Base-by-base conservation (phyloP, 1,140 invertebrate genomes). In the Drosophila micromelanica region DNA sequence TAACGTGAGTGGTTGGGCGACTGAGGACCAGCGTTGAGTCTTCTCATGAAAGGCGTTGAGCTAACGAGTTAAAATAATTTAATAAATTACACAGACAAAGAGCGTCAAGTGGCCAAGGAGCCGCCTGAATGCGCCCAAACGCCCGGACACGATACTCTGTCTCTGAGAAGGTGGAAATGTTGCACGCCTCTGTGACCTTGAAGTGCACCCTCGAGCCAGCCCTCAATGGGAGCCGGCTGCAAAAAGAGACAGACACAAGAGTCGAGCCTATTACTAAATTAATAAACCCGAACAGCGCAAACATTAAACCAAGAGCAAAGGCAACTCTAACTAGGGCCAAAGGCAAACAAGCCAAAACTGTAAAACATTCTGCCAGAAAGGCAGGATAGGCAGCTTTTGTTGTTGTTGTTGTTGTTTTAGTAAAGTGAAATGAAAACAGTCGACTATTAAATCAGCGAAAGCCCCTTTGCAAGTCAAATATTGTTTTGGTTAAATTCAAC, bases 21-120 rank as follows among this genome's bases (percentile, higher is more conserved):
- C 20, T 38, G 15, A 49, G 27, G 48, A 45, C 65, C 27, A 32
- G 20, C 32, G 35, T 42, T 49, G 17, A 38, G 15, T 38, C 42
- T 23, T 32, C 45, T 12, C 12, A 3, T 42, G 8, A 23, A 30
- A 84, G 70, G 61, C 74, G 69, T 78, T 77, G 42, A 49, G 61
- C 69, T 78, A 87, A 86, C 78, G 78, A 85, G 74, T 87, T 86
- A 80, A 86, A 87, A 81, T 86, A 72, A 86, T 86, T 87, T 78
- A 75, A 87, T 86, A 80, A 86, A 86, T 86, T 74, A 65, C 73
- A 72, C 56, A 62, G 55, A 84, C 67, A 76, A 65, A 69, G 76
- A 62, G 46, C 62, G 61, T 78, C 69, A 60, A 78, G 76, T 70
- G 67, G 76, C 80, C 60, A 46, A 52, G 42, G 56, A 30, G 40